phyloP scores from a whole-genome alignment of 2,888 invertebrate species.

The Aporophyla lueneburgensis region DNA sequence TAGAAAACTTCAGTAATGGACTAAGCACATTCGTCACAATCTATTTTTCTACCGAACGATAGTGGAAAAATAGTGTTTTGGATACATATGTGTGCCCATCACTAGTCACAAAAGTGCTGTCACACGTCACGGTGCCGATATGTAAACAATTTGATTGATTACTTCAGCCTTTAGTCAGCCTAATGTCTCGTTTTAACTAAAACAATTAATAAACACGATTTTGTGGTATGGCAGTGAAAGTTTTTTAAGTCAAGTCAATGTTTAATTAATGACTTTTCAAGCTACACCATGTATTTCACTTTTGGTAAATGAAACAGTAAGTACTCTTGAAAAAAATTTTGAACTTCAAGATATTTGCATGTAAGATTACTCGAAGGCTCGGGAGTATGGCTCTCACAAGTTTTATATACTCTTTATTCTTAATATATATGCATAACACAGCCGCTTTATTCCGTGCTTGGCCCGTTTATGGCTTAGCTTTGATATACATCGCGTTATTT shows the following conservation, averaged over 20 bases:
- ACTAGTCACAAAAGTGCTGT: background rate
- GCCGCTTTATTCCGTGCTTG: conserved; percentile 28
- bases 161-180: background rate
- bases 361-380: conserved; percentile 13
- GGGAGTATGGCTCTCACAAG: conserved; percentile 3
- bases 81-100: background rate
- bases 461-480: conserved; percentile 42
- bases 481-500: conserved; percentile 32
- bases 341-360: conserved; percentile 34
- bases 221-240: conserved; percentile 5
- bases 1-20: background rate
- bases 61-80: conserved; percentile 9
- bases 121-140: background rate
- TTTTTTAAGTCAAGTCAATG: conserved; percentile 8
- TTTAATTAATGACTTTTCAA: conserved; percentile 38
- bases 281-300: conserved; percentile 30
- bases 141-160: background rate
- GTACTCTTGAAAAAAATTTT: conserved; percentile 22
- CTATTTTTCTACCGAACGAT: background rate
- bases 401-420: conserved; percentile 37
- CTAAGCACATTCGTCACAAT: conserved; percentile 11
- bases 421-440: conserved; percentile 45
- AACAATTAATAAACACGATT: conserved; percentile 13
- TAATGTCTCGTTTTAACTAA: background rate
- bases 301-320: conserved; percentile 30